Percentiles rank a stretch among this genome's conserved stretches.
phyloP scores from a whole-genome alignment of 2,888 invertebrate genomes.

The Mechanitis messenoides region DNA sequence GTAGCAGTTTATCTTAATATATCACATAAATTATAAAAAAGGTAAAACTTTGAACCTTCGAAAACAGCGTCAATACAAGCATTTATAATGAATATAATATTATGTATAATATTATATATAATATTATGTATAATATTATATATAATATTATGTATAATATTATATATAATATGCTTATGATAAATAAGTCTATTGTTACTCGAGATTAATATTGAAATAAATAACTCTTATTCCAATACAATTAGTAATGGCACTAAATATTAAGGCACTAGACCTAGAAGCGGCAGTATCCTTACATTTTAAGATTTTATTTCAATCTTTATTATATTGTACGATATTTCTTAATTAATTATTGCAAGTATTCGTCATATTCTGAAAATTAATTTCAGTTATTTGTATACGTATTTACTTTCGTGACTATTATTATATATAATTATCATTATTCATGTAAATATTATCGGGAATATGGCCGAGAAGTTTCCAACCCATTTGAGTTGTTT shows the following conservation, averaged over 20 bases:
- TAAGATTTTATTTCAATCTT: conserved; percentile 2
- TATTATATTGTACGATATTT: not conserved
- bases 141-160: not conserved
- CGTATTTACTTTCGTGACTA: too few species aligned
- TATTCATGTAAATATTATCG: too few species aligned
- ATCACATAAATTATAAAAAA: conserved; percentile 26
- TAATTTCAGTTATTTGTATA: too few species aligned
- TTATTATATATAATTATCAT: too few species aligned
- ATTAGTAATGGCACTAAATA: conserved; percentile 64
- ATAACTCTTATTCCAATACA: conserved; percentile 38
- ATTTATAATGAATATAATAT: too few species aligned
- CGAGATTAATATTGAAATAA: conserved; percentile 34
- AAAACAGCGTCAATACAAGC: not conserved
- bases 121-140: not conserved
- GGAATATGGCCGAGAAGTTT: too few species aligned
- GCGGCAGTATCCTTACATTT: conserved; percentile 20
- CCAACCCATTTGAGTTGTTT: too few species aligned
- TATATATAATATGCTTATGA: conserved; percentile 2
- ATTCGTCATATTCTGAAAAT: not conserved
- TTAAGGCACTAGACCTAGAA: conserved; percentile 46
- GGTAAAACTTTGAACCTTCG: conserved; percentile 6
- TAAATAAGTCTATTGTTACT: conserved; percentile 26
- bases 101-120: not conserved
- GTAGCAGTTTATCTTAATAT: conserved; percentile 25
- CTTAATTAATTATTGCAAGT: conserved; percentile 8